Evolutionary conservation across 2,113 vertebrate species (phyloP).

Genomic region (Prunella fulvescens): DNA sequence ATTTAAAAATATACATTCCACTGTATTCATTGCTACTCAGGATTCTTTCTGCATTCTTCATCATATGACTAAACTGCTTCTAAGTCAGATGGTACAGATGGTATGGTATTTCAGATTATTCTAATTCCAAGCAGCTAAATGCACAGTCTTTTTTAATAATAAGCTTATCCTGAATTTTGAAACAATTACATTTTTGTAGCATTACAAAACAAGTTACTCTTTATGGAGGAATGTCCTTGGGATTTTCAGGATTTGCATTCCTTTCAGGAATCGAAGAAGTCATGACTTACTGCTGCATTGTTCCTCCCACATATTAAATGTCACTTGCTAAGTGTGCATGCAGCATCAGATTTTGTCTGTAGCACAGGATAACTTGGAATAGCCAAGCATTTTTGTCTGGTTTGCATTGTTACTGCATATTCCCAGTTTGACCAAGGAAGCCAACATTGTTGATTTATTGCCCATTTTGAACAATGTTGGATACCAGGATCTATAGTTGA

Average conservation of each 20-base stretch:
- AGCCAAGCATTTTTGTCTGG: constrained; percentile 8
- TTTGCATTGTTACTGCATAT: not conserved
- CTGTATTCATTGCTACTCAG: not conserved
- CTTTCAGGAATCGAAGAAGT: not conserved
- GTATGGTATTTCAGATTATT: constrained; percentile 40
- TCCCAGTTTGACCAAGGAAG: constrained; percentile 23
- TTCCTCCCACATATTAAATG: not conserved
- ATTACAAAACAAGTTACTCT: not conserved
- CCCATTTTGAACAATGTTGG: not conserved
- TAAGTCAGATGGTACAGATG: constrained; percentile 13
- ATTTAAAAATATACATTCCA: not conserved
- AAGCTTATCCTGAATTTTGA: constrained; percentile 21
- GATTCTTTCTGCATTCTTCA: constrained; percentile 38
- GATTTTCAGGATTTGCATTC: constrained; percentile 39
- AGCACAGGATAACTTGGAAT: not conserved
- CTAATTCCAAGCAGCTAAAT: constrained; percentile 37
- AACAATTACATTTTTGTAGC: constrained; percentile 29
- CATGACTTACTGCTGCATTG: not conserved
- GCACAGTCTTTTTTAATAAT: constrained; percentile 16
- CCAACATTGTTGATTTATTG: not conserved
- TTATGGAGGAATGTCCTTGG: not conserved
- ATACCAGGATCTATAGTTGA: not conserved
- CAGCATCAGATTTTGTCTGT: not conserved
- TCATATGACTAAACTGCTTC: constrained; percentile 8
- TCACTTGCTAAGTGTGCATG: not conserved